A percentile compares a stretch with the other conserved stretches of the same genome.
These are phyloP conservation scores for Microdon myrmicae DNA, from an alignment of 2,888 invertebrate genomes.

Conservation along the genomic window DNA sequence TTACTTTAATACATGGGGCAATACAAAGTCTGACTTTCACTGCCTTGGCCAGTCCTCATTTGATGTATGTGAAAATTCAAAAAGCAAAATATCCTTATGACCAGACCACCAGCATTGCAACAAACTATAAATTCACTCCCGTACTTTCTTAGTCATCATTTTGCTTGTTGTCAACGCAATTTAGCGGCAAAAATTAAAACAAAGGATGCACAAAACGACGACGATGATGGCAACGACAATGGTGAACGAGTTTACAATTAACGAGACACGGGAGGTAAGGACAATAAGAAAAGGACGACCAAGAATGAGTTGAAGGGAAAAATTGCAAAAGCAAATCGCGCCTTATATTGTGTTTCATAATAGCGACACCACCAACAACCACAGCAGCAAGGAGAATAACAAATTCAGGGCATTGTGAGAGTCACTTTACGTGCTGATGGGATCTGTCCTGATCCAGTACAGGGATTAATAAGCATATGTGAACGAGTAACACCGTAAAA, in stretches of 20 bases:
- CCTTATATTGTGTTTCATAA: slow-evolving; percentile 31
- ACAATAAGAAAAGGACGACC: slow-evolving; percentile 10
- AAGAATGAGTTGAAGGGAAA: too few relatives aligned
- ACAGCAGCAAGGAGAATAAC: slow-evolving; percentile 8
- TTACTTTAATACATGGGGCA: slow-evolving; percentile 12
- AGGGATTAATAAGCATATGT: too few relatives aligned
- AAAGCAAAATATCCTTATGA: slow-evolving; percentile 6
- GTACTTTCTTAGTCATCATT: background rate
- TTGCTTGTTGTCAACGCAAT: too few relatives aligned
- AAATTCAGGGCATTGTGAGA: slow-evolving; percentile 37
- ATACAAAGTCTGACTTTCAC: too few relatives aligned
- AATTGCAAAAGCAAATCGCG: slow-evolving; percentile 30
- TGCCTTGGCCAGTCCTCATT: too few relatives aligned
- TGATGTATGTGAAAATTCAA: too few relatives aligned
- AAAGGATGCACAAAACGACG: slow-evolving; percentile 9
- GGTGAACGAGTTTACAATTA: slow-evolving; percentile 34
- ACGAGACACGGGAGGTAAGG: slow-evolving; percentile 37
- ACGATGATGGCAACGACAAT: background rate
- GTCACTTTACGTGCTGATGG: too few relatives aligned
- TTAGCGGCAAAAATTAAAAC: slow-evolving; percentile 24
- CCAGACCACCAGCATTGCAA: slow-evolving; percentile 22
- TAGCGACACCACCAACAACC: too few relatives aligned
- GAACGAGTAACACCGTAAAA: too few relatives aligned
- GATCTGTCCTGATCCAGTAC: too few relatives aligned
- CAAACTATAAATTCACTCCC: slow-evolving; percentile 1